Conservation (phyloP, 2,888 invertebrate species). For the Macaria notata region DNA sequence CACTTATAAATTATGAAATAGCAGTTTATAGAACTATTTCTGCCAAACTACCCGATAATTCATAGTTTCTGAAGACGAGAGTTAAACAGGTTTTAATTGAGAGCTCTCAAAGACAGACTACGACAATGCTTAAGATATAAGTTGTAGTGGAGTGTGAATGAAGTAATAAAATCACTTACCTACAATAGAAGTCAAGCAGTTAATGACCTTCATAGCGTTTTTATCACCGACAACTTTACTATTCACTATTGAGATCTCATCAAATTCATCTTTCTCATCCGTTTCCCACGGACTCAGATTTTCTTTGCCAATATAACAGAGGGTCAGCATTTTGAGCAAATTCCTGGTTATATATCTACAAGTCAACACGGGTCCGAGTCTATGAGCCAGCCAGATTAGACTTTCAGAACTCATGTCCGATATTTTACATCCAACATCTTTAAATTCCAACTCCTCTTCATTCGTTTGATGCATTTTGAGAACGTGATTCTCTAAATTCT, state of each 20-base stretch:
- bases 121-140: too few relatives aligned
- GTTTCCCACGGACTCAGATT: constrained; percentile 83
- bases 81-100: too few relatives aligned
- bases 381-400: constrained; percentile 94
- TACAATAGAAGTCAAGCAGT: constrained; percentile 94
- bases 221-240: constrained; percentile 88
- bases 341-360: constrained; percentile 95
- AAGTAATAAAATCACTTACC: too few relatives aligned
- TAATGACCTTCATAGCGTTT: constrained; percentile 93
- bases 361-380: constrained; percentile 96
- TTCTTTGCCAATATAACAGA: constrained; percentile 95
- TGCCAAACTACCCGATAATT: background rate
- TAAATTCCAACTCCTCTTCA: constrained; percentile 47
- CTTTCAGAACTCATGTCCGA: constrained; percentile 95
- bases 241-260: constrained; percentile 84
- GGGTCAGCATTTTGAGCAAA: constrained; percentile 94
- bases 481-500: constrained; percentile 33
- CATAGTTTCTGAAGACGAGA: too few relatives aligned
- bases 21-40: too few relatives aligned
- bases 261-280: constrained; percentile 71
- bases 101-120: too few relatives aligned
- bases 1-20: background rate
- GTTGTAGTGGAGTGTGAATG: too few relatives aligned
- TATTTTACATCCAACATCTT: constrained; percentile 79
- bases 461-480: constrained; percentile 40